phyloP scores from a whole-genome alignment of 2,888 invertebrate genomes.

The Machimus atricapillus region DNA sequence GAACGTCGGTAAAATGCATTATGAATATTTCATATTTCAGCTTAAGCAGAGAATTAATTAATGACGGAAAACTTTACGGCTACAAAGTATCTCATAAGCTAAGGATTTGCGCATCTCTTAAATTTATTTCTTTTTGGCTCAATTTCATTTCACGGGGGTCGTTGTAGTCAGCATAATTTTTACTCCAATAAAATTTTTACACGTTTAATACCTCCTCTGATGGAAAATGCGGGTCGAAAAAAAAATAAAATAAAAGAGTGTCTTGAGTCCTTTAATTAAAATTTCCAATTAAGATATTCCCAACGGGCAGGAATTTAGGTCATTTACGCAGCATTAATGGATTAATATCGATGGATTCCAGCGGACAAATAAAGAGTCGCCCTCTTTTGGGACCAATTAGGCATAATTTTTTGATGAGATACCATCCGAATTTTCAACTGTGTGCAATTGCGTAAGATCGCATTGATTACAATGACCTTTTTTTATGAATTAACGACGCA shows the following conservation, averaged over 20 bases:
- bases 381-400: neutral
- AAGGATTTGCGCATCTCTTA: neutral
- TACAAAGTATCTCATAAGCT: neutral
- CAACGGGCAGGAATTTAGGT: neutral
- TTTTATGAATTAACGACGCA: neutral
- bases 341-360: neutral
- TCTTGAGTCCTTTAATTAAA: neutral
- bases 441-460: neutral
- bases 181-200: neutral
- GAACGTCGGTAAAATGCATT: neutral
- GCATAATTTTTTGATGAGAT: neutral
- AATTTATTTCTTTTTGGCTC: neutral
- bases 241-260: neutral
- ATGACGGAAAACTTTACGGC: neutral
- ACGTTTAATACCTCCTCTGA: neutral
- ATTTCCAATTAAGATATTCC: neutral
- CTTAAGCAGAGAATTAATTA: neutral
- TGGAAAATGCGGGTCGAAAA: neutral
- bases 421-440: neutral
- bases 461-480: neutral
- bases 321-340: neutral
- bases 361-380: neutral
- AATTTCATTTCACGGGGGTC: neutral
- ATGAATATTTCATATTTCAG: neutral
- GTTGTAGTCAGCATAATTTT: neutral